Base-by-base conservation (phyloP, 2,113 vertebrate species). In the Tyto alba region DNA sequence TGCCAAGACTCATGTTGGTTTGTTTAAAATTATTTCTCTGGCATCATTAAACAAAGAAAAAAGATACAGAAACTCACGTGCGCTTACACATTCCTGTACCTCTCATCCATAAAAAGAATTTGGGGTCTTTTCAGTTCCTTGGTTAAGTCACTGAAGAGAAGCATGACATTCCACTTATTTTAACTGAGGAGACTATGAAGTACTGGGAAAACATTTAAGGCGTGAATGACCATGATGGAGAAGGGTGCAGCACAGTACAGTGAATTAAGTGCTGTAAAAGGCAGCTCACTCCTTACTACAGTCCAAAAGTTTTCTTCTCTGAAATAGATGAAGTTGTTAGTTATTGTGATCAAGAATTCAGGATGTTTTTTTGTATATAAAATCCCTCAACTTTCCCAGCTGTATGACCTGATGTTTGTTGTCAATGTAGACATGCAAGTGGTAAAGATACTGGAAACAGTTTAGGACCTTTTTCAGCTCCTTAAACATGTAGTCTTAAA, bases 151-250 rank as follows among this genome's bases (percentile, higher is more conserved):
- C 21, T 50, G 40, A 59, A 76, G 32, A 73, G 25, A 11, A 79
- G 7, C 2, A 13, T 5, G 11, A 57, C 4, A 74, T 52, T 89
- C 41, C 60, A 60, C 9, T 43, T 80, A 15, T 19, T 62, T 36
- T 47, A 69, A 47, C 23, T 30, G 47, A 78, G 23, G 13, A 87
- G 60, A 74, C 11, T 45, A 6, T 19, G 7, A 77, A 80, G 40
- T 25, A 16, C 13, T 30, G 40, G 67, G 34, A 71, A 71, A 84
- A 59, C 14, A 89, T 22, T 63, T 40, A 34, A 68, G 57, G 68
- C 47, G 74, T 0, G 1, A 87, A 84, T 32, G 64, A 40, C 45
- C 27, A 5, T 1, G 48, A 60, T 0, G 0, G 53, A 66, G 55
- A 64, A 69, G 13, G 1, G 27, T 43, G 50, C 13, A 71, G 30